Evolutionary conservation across 1,140 invertebrate genomes (phyloP), one percentile per base, ranked within the genome.

Genomic region (Drosophila melanica): DNA sequence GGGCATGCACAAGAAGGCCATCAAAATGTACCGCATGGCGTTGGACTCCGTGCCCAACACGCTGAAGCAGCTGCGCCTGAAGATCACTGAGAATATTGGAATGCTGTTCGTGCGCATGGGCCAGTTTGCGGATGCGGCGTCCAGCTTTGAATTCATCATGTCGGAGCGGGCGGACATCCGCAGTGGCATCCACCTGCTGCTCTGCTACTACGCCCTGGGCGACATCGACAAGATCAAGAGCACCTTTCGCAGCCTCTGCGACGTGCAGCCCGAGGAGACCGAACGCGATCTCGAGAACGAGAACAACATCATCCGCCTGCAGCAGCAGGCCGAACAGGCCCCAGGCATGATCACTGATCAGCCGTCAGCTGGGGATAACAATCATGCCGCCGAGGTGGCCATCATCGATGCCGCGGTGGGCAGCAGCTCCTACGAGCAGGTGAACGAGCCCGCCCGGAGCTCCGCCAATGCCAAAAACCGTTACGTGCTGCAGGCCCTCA

Each of bases 11-110:
- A 95, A 96, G 14, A 98, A 99, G 93, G 98, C 99, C 5, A 96
- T 99, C 48, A 99, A 99, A 93, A 96, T 99, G 93, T 99, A 99
- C 90, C 94, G 97, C 81, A 99, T 99, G 98, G 98, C 98, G 10
- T 93, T 99, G 42, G 98, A 99, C 93, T 98, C 98, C 93, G 96
- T 98, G 6, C 97, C 97, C 1, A 96, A 97, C 39, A 96, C 96
- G 20, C 97, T 99, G 86, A 98, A 98, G 91, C 96, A 98, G 93
- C 92, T 97, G 68, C 96, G 97, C 87, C 96, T 98, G 73, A 99
- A 98, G 93, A 98, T 99, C 57, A 98, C 98, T 95, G 98, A 99
- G 92, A 99, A 99, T 87, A 99, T 99, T 91, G 99, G 98, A 0
- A 95, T 99, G 65, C 93, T 99, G 9, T 97, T 99, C 92, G 96